Percentiles rank a stretch among this genome's conserved stretches.
Evolutionary conservation across 2,888 invertebrate genomes (phyloP).

Genomic region (Epirrita christyi): DNA sequence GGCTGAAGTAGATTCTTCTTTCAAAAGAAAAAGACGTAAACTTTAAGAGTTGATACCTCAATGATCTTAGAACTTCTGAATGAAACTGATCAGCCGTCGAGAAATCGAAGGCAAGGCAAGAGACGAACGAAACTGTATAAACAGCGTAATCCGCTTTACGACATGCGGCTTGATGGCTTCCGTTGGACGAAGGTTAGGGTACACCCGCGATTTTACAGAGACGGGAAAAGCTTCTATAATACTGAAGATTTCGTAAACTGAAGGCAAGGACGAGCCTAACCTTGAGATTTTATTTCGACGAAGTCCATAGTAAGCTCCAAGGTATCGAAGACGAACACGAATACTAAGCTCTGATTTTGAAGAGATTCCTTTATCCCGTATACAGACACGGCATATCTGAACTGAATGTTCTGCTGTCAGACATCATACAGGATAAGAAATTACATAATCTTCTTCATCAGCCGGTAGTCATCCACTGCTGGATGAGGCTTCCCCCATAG

Average conservation of each 20-base stretch:
- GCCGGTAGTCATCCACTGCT: no score
- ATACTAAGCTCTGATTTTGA: no score
- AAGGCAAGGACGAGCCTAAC: no score
- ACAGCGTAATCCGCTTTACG: constrained; percentile 47
- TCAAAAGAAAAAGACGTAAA: background rate
- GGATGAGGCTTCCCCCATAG: no score
- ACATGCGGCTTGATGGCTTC: constrained; percentile 55
- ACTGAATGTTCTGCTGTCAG: no score
- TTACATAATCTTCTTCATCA: no score
- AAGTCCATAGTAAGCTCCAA: background rate
- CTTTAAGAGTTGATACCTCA: background rate
- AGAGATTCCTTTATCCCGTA: no score
- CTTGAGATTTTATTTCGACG: background rate
- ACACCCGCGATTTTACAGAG: constrained; percentile 28
- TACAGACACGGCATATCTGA: no score
- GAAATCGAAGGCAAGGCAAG: constrained; percentile 42
- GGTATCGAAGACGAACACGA: no score
- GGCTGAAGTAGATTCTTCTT: no score
- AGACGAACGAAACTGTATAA: constrained; percentile 57
- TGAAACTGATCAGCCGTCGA: constrained; percentile 27
- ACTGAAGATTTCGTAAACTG: no score
- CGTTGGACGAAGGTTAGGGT: constrained; percentile 51
- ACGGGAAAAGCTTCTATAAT: background rate
- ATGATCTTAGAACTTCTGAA: constrained; percentile 11
- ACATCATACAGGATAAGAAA: no score